Evolutionary conservation across 2,113 vertebrate species (phyloP).

Genomic region (Ceyx cyanopectus): DNA sequence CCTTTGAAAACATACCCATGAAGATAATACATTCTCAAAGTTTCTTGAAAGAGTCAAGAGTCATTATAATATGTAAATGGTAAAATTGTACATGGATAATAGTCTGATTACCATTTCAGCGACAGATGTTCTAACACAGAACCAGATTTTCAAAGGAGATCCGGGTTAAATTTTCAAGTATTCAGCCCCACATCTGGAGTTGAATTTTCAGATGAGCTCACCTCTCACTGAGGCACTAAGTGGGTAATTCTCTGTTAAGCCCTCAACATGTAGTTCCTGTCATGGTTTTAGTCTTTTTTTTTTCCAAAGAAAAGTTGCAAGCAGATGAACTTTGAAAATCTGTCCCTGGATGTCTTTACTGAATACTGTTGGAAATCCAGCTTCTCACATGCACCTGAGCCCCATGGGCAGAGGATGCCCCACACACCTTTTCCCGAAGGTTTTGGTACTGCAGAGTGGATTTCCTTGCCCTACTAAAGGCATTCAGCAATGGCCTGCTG

Average conservation of each 20-base stretch:
- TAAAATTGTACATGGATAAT: conserved; percentile 64
- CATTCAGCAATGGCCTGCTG: too few species aligned
- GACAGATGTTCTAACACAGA: conserved; percentile 71
- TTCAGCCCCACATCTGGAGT: conserved; percentile 73
- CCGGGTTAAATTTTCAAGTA: conserved; percentile 71
- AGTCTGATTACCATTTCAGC: conserved; percentile 68
- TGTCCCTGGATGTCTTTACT: neutral
- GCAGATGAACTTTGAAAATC: neutral
- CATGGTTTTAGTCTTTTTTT: neutral
- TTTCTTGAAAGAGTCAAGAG: conserved; percentile 64
- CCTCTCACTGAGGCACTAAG: conserved; percentile 37
- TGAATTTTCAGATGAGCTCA: conserved; percentile 62
- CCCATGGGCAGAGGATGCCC: neutral
- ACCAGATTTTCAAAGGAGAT: conserved; percentile 70
- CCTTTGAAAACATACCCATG: neutral
- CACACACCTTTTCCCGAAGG: fast-evolving
- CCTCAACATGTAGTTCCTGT: neutral
- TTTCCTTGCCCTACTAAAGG: neutral
- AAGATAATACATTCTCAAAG: conserved; percentile 25
- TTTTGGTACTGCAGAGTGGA: neutral
- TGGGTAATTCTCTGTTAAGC: conserved; percentile 50
- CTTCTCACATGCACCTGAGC: neutral
- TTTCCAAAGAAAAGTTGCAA: neutral
- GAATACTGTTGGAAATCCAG: neutral
- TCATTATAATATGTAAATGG: conserved; percentile 70